Conservation (phyloP, 2,113 vertebrate genomes). For the Malaclemys terrapin region DNA sequence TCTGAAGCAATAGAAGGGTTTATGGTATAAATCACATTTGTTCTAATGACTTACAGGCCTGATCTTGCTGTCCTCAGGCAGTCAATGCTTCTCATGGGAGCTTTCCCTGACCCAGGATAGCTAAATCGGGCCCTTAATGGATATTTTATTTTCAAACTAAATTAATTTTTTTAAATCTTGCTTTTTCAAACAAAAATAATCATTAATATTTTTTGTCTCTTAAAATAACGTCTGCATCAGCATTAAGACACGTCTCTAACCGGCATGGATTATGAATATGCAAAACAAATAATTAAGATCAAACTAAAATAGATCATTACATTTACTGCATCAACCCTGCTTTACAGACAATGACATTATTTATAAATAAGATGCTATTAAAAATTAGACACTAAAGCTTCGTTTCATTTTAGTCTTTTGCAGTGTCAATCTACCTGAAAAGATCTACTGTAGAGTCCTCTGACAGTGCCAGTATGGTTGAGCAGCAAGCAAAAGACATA, state of each 20-base stretch:
- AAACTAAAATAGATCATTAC: conserved; percentile 42
- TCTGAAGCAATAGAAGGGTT: conserved; percentile 33
- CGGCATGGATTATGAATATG: background rate
- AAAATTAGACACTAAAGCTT: conserved; percentile 45
- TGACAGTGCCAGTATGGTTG: conserved; percentile 78
- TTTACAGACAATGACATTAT: conserved; percentile 22
- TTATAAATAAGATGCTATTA: conserved; percentile 26
- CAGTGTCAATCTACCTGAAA: conserved; percentile 66
- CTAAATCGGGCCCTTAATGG: background rate
- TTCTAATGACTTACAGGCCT: background rate
- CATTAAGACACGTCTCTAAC: conserved; percentile 9
- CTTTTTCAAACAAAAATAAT: conserved; percentile 5
- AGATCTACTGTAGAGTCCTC: conserved; percentile 75
- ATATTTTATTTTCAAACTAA: conserved; percentile 31
- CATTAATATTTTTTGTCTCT: conserved; percentile 3
- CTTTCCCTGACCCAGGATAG: conserved; percentile 9
- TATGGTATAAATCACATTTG: conserved; percentile 40
- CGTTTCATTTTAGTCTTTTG: conserved; percentile 22
- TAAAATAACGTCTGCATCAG: conserved; percentile 4
- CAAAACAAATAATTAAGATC: conserved; percentile 56
- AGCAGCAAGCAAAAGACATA: conserved; percentile 90
- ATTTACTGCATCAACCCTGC: conserved; percentile 9
- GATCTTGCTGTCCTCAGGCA: conserved; percentile 11
- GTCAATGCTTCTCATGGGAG: background rate
- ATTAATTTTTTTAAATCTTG: background rate